Percentiles rank a stretch among this genome's conserved stretches.
phyloP scores from a whole-genome alignment of 2,113 vertebrate species.

The Ramphastos sulfuratus region DNA sequence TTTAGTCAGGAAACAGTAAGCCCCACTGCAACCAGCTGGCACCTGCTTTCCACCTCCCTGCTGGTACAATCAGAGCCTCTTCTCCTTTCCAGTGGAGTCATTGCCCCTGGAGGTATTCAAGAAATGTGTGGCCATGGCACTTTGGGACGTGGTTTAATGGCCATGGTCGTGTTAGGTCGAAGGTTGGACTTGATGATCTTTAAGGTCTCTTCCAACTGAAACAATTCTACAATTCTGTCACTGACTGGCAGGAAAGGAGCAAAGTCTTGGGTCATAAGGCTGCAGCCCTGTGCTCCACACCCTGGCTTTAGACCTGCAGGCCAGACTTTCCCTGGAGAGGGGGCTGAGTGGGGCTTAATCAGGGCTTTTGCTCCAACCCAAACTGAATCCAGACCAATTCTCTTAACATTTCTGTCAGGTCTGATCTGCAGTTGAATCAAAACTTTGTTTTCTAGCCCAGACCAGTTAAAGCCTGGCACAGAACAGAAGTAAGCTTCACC shows the following conservation, averaged over 20 bases:
- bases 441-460: background rate
- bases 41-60: background rate
- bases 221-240: background rate
- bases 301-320: accelerated
- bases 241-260: background rate
- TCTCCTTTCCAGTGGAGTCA: background rate
- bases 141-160: too few relatives aligned
- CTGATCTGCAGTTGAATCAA: background rate
- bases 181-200: too few relatives aligned
- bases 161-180: too few relatives aligned
- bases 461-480: background rate
- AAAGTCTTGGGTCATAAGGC: background rate
- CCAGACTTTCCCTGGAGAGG: background rate
- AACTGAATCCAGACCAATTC: background rate
- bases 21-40: accelerated
- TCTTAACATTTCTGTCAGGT: background rate
- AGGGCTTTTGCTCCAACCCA: background rate
- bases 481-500: background rate
- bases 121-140: background rate
- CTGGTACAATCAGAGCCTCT: background rate
- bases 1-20: background rate
- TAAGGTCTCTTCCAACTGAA: too few relatives aligned
- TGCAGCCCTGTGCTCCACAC: accelerated
- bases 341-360: too few relatives aligned
- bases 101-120: background rate